Conservation (phyloP, 2,888 invertebrate genomes). For the Chymomyza caudatula region DNA sequence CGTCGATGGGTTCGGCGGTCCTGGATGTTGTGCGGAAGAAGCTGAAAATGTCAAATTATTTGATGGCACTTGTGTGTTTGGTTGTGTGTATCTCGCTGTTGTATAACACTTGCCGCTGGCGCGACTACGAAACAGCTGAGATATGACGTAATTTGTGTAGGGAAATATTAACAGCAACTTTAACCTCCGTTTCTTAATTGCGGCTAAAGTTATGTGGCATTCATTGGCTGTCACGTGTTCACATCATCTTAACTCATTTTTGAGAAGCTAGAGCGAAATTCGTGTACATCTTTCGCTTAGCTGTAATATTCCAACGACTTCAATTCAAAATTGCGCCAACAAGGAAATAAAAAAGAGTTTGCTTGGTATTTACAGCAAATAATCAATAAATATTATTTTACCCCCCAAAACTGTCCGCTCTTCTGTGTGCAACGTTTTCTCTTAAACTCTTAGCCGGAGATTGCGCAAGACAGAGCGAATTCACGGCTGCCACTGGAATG, state of each 20-base stretch:
- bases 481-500: too few relatives aligned
- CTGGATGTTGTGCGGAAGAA: not conserved
- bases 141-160: conserved; percentile 75
- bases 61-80: too few relatives aligned
- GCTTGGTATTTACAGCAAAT: conserved; percentile 34
- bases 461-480: conserved; percentile 3
- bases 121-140: conserved; percentile 74
- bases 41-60: conserved; percentile 17
- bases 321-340: conserved; percentile 35
- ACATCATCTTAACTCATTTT: not conserved
- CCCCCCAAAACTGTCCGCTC: conserved; percentile 10
- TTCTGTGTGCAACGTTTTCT: not conserved
- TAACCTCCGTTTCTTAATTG: not conserved
- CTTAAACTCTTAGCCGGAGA: conserved; percentile 9
- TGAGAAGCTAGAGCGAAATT: not conserved
- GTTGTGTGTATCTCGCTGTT: conserved; percentile 36
- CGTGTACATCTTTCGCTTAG: not conserved
- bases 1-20: not conserved
- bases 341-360: conserved; percentile 15
- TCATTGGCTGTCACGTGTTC: not conserved
- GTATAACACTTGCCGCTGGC: conserved; percentile 47
- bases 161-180: not conserved
- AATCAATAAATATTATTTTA: conserved; percentile 66
- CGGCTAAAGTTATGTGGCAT: not conserved
- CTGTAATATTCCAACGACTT: conserved; percentile 15